A percentile compares a stretch with the other conserved stretches of the same genome.
Conservation (phyloP, 1,140 invertebrate species). For the Magallana gigas region DNA sequence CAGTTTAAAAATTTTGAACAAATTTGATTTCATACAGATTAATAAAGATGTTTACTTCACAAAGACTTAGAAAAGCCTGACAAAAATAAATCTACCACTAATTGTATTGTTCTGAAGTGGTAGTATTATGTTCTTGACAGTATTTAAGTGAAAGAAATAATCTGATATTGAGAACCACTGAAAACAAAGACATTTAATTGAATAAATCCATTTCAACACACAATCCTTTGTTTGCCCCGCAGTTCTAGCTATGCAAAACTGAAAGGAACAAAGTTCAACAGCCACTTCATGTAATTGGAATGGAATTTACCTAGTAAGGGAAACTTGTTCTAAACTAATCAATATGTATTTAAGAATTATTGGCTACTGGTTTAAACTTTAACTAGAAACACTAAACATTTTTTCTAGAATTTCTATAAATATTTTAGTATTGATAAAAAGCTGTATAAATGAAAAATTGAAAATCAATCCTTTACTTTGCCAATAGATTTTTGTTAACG, state of each 20-base stretch:
- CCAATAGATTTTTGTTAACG: no score
- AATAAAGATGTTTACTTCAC: neutral
- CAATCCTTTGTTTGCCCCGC: conserved; percentile 4
- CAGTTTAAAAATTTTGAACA: neutral
- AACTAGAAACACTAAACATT: no score
- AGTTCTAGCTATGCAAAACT: conserved; percentile 8
- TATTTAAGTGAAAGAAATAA: conserved; percentile 6
- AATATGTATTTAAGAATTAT: no score
- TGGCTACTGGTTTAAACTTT: no score
- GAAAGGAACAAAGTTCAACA: conserved; percentile 4
- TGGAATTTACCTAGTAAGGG: neutral
- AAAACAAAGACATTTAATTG: conserved; percentile 26
- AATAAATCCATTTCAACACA: conserved; percentile 5
- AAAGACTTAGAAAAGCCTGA: neutral
- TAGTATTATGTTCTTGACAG: neutral
- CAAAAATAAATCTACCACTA: neutral
- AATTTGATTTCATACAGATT: neutral
- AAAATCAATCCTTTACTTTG: no score
- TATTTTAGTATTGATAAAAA: no score
- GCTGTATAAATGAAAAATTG: no score
- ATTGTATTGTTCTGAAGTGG: conserved; percentile 13
- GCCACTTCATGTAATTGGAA: neutral
- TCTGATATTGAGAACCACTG: neutral
- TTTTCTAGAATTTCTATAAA: no score
- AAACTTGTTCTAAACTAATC: neutral